Base-by-base conservation (phyloP, 2,797 vertebrate species). In the Sciurus carolinensis region DNA sequence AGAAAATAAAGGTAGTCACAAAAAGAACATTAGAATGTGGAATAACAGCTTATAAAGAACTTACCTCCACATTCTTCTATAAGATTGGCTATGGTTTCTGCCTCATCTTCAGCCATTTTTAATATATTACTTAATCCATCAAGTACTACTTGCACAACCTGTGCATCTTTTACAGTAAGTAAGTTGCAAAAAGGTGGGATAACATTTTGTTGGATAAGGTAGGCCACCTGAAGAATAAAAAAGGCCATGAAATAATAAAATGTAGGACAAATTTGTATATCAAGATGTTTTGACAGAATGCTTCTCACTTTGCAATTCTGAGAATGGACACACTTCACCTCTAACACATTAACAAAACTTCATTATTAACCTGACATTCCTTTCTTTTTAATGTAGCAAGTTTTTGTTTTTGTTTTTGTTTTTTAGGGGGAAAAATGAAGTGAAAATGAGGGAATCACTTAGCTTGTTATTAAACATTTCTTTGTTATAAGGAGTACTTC, bases 101-200 rank as follows among this genome's bases (percentile, higher is more conserved):
- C 99, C 98, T 99, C 99, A 28, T 99, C 99, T 92, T 99, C 99
- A 22, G 99, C 99, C 99, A 99, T 99, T 98, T 99, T 99, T 95
- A 99, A 99, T 98, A 99, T 99, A 99, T 99, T 99, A 99, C 99
- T 99, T 98, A 99, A 99, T 95, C 99, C 99, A 75, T 99, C 99
- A 59, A 99, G 99, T 92, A 99, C 99, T 64, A 99, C 99, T 98
- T 99, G 99, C 95, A 99, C 99, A 82, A 99, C 99, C 97, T 99
- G 99, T 72, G 99, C 99, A 52, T 99, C 99, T 98, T 99, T 99
- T 98, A 99, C 99, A 54, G 99, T 99, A 98, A 99, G 99, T 98
- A 99, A 99, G 97, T 99, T 99, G 98, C 99, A 99, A 98, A 99
- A 99, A 2, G 99, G 99, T 97, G 99, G 99, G 96, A 99, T 99